Base-by-base conservation (phyloP, 2,113 vertebrate species). In the Argyrosomus japonicus region DNA sequence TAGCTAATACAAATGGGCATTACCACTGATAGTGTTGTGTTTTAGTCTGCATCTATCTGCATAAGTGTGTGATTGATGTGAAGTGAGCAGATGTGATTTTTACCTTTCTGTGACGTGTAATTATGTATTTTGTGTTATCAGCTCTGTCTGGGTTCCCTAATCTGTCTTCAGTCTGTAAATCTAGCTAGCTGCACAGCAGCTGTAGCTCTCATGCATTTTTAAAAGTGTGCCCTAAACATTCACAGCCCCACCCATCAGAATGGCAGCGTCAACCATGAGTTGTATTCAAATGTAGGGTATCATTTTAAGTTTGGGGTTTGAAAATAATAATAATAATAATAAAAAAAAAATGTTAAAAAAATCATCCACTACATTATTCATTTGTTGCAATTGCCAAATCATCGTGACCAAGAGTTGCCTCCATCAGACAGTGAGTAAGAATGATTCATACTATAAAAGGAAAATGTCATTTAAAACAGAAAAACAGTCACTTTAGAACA, bases 31-130 rank as follows among this genome's bases (percentile, higher is more conserved):
- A 7, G 14, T 50, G 56, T 14, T 68, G 53, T 65, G 68, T 65
- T 82, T 68, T 74, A 53, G 47, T 40, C 25, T 65, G 10, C n/a
- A 60, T 58, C 32, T 40, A 68, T 71, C 69, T 40, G 23, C 65
- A 19, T 8, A 68, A 50, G 17, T 67, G 45, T 51, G 25, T 32
- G n/a, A 29, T 53, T 36, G 50, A 40, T 40, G 5, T 40, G 19
- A 36, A 14, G 17, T 6, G 25, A 36, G 12, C 1, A n/a, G 19
- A 56, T 54, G 43, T 67, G 17, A 32, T 36, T 72, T 67, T 15
- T 2, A 27, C 56, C 68, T 63, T 27, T 43, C 11, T 40, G 7
- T 36, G 58, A 17, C 11, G 40, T 65, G 21, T 48, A 58, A 21
- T n/a, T 32, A 15, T 68, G 21, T 18, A 25, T 17, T 54, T 4